Evolutionary conservation across 2,797 vertebrate genomes (phyloP), one percentile per base, ranked within the genome.

Genomic region (Smutsia gigantea): DNA sequence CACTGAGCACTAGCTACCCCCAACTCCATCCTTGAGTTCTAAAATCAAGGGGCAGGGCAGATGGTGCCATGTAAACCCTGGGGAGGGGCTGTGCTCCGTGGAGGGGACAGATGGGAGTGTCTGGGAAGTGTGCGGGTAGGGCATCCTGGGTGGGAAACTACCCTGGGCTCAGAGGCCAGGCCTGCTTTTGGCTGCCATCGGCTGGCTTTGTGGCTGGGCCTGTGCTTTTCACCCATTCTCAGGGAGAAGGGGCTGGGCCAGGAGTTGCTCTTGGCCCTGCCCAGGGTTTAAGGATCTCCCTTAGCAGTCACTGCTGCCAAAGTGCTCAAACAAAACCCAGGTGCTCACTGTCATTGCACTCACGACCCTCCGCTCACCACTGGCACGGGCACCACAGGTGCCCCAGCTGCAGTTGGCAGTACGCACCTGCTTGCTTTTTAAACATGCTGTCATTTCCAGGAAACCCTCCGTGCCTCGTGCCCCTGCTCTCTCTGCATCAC

Each of bases 331-430:
- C n/a, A 18, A 49, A 49, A 21, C 39, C 1, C 0, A 75, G 68
- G 49, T 69, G 49, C 84, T 84, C 5, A n/a, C 25, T 10, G 1
- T 51, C 61, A 29, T 2, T 5, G 9, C 77, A 49, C 69, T 27
- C 23, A 12, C 5, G 11, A 4, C 53, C 31, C 37, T 25, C 39
- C 18, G 1, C 53, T n/a, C 42, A 61, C 51, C 18, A 4, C 42
- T 19, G 5, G 23, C 14, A 19, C 0, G 17, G 59, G 42, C 42
- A 21, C 51, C 23, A 4, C 0, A 8, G 51, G 13, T 53, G 7
- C 6, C 68, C 42, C 37, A 77, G 55, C 79, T 49, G 39, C 68
- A 25, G 5, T 2, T 13, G 59, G 63, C 42, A 55, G 25, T 11
- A 29, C 53, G 31, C 9, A 29, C 59, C 42, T 53, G 17, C 42